Conservation (phyloP, 2,113 vertebrate species). For the Spilogale gracilis region DNA sequence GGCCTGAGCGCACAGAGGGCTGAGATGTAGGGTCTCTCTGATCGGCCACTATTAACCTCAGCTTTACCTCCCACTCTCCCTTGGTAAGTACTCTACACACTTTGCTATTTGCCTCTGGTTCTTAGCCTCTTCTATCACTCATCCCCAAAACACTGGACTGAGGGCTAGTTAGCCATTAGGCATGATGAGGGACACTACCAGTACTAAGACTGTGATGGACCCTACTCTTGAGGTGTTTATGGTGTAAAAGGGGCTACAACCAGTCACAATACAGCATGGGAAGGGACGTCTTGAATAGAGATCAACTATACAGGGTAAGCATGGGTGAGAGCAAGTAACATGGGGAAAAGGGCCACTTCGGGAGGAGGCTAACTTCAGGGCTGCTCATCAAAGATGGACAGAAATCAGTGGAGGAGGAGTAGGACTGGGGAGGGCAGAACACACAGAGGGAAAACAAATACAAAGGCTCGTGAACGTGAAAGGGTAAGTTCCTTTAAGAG, state of each 20-base stretch:
- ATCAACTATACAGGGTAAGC: background rate
- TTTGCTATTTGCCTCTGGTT: background rate
- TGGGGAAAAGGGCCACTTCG: background rate
- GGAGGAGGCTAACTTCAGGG: background rate
- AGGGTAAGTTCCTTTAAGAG: background rate
- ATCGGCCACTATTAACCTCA: background rate
- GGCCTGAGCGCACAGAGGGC: background rate
- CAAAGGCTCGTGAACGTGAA: background rate
- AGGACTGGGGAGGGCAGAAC: background rate
- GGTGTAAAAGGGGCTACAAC: background rate
- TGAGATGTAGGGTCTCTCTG: slow-evolving; percentile 9
- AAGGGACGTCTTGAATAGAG: background rate
- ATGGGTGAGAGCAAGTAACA: background rate
- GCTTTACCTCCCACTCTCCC: background rate
- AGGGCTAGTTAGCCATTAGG: background rate
- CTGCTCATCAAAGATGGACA: slow-evolving; percentile 11
- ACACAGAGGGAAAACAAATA: slow-evolving; percentile 1
- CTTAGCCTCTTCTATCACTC: background rate
- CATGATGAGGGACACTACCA: background rate
- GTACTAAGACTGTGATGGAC: background rate
- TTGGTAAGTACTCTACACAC: background rate
- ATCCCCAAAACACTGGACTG: background rate
- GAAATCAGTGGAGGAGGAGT: background rate
- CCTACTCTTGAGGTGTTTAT: background rate
- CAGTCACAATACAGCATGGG: background rate